Conservation (phyloP, 2,797 vertebrate genomes). For the Gobionotothen gibberifrons region DNA sequence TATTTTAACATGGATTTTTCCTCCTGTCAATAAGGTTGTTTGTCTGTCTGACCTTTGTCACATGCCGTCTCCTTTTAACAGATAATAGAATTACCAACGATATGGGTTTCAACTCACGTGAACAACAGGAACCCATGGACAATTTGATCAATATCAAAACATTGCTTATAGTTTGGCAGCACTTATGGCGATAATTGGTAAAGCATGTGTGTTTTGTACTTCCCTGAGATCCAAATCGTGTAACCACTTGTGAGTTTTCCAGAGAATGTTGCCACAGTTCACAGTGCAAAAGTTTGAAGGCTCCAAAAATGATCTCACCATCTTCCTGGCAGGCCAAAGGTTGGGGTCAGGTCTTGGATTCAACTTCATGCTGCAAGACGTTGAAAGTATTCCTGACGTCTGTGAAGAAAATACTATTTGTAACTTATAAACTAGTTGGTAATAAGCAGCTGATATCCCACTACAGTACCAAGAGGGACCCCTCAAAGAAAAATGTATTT, state of each 20-base stretch:
- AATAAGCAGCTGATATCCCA: neutral
- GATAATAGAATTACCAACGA: conserved; percentile 13
- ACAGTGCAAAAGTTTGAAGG: neutral
- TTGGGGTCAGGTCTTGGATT: neutral
- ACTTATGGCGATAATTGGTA: too few species aligned
- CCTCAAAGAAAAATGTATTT: conserved; percentile 9
- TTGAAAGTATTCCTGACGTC: neutral
- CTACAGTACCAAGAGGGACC: neutral
- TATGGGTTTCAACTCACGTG: neutral
- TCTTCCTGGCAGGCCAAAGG: conserved; percentile 23
- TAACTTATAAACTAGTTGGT: neutral
- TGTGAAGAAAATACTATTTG: conserved; percentile 6
- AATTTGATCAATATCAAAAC: conserved; percentile 7
- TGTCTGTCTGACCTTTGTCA: conserved; percentile 34
- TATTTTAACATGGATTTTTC: conserved; percentile 10
- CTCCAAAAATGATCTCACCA: neutral
- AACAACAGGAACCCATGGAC: neutral
- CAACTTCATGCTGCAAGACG: neutral
- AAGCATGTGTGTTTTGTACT: too few species aligned
- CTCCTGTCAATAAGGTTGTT: neutral
- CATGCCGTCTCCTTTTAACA: conserved; percentile 1
- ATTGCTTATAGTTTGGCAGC: neutral
- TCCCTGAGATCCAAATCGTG: too few species aligned
- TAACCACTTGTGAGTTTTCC: too few species aligned
- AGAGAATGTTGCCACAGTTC: too few species aligned